Evolutionary conservation across 2,888 invertebrate genomes (phyloP).

Genomic region (Lithophane leautieri): DNA sequence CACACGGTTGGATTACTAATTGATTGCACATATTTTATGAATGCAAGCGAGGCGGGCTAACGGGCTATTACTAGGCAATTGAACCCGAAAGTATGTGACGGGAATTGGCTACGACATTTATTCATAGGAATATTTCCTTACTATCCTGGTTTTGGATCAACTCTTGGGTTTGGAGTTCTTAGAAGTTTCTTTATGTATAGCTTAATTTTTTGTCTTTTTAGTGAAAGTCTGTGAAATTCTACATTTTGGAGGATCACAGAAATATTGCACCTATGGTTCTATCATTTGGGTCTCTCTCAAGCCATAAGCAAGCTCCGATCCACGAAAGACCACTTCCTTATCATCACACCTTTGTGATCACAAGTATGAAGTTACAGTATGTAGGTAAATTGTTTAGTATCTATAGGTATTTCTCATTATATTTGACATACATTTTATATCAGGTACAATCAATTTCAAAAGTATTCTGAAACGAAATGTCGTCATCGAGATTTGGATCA

Average conservation of each 20-base stretch:
- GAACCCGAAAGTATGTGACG: conserved; percentile 45
- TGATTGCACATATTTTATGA: conserved; percentile 41
- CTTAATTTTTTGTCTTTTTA: background rate
- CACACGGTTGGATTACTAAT: conserved; percentile 48
- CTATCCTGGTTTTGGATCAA: background rate
- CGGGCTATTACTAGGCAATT: conserved; percentile 40
- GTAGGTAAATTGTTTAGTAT: background rate
- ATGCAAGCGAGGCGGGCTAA: conserved; percentile 40
- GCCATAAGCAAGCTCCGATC: background rate
- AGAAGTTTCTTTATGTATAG: background rate
- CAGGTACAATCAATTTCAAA: conserved; percentile 26
- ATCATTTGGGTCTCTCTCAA: background rate
- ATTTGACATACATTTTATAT: conserved; percentile 30
- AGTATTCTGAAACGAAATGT: conserved; percentile 36
- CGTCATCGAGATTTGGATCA: conserved; percentile 32
- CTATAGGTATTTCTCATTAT: background rate
- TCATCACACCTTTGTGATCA: background rate
- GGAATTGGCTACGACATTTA: conserved; percentile 26
- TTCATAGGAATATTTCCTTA: background rate
- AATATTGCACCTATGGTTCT: background rate
- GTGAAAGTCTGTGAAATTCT: background rate
- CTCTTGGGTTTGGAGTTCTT: background rate
- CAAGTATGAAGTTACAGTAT: background rate
- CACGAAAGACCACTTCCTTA: background rate
- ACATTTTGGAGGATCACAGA: background rate